Conservation (phyloP, 2,797 vertebrate species). For the Periparus ater region DNA sequence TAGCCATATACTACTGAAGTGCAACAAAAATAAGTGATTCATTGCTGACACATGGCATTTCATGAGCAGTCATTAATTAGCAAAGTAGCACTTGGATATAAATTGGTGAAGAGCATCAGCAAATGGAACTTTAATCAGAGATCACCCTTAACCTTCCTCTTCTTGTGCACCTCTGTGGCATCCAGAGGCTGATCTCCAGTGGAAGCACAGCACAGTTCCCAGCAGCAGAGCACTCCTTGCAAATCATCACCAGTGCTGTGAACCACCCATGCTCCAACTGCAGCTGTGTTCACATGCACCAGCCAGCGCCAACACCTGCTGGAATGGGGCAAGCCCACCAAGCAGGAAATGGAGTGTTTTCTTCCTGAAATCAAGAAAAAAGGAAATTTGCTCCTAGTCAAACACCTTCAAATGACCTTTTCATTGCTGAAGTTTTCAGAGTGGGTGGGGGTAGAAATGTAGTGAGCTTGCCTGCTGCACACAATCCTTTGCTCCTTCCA, state of each 20-base stretch:
- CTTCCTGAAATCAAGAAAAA: not conserved
- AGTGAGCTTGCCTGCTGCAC: rapidly evolving
- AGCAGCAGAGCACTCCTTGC: slow-evolving; percentile 10
- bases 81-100: slow-evolving; percentile 71
- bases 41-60: slow-evolving; percentile 78
- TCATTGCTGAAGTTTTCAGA: not conserved
- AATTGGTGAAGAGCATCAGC: slow-evolving; percentile 70
- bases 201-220: slow-evolving; percentile 32
- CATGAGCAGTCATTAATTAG: slow-evolving; percentile 78
- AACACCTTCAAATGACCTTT: not conserved
- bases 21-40: slow-evolving; percentile 77
- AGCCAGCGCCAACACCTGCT: not conserved
- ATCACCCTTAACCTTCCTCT: slow-evolving; percentile 47
- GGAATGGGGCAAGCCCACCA: not conserved
- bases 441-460: not conserved
- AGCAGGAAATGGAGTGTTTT: not conserved
- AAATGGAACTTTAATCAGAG: slow-evolving; percentile 72
- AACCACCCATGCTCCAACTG: not conserved
- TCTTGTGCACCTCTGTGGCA: not conserved
- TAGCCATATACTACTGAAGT: slow-evolving; percentile 71
- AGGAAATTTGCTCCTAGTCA: not conserved
- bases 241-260: not conserved
- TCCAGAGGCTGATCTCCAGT: slow-evolving; percentile 31
- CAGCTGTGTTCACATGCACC: not conserved
- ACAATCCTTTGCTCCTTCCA: not conserved